Evolutionary conservation across 2,797 vertebrate species (phyloP).

Genomic region (Dicrostonyx torquatus): DNA sequence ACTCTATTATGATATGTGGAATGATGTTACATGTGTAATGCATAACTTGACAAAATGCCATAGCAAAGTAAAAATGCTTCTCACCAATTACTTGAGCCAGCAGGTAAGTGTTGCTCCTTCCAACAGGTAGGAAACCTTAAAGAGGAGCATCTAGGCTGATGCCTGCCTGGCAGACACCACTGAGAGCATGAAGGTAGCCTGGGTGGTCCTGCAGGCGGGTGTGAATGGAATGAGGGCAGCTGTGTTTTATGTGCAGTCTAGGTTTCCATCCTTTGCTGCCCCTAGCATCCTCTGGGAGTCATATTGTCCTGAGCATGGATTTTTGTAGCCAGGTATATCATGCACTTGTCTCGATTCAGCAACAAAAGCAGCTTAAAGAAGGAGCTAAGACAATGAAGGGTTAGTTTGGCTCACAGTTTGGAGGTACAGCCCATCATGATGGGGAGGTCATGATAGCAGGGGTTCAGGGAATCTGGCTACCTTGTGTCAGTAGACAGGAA

Average conservation of each 20-base stretch:
- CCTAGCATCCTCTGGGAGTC: background rate
- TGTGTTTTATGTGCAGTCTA: background rate
- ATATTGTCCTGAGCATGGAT: background rate
- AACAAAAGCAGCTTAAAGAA: background rate
- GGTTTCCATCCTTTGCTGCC: background rate
- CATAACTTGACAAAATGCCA: background rate
- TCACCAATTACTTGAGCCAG: background rate
- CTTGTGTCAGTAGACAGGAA: background rate
- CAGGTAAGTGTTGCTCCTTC: background rate
- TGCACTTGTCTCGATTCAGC: background rate
- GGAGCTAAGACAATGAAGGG: background rate
- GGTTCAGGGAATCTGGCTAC: background rate
- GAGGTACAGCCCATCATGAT: background rate
- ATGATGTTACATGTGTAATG: rapidly evolving
- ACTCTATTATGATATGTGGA: too few species aligned
- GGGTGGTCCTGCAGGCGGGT: background rate
- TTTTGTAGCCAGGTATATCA: background rate
- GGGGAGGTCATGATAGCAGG: too few species aligned
- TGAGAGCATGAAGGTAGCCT: background rate
- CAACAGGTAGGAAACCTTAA: background rate
- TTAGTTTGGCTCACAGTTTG: background rate
- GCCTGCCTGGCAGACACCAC: background rate
- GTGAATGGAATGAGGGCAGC: background rate
- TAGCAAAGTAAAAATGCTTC: background rate
- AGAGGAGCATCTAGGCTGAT: too few species aligned